Evolutionary conservation across 2,888 invertebrate species (phyloP), one percentile per base, ranked within the genome.

Genomic region (Drosophila mulleri): DNA sequence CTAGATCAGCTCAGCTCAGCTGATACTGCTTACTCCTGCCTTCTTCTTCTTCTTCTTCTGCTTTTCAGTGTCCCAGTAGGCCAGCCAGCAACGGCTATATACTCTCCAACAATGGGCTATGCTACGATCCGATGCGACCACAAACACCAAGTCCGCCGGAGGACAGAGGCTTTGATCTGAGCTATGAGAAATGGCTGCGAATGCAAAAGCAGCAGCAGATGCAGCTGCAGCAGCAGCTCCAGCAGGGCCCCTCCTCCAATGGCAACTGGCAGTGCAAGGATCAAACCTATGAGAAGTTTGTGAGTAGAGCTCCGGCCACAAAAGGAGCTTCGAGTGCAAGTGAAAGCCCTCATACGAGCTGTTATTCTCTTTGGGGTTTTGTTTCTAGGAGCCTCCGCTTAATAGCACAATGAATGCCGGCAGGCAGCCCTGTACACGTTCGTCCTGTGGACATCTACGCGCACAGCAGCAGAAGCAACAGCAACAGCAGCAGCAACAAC

Each of bases 351-450:
- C 29, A 60, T 60, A 14, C 44, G 18, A 16, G 14, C 18, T 50
- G 20, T 39, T 8, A 18, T n/a, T 44, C 41, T 44, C 26, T 57
- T 60, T 42, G 56, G 20, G 29, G 0, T 11, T n/a, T 48, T n/a
- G 16, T 2, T 50, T 32, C 53, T 66, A 81, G 81, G 57, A 79
- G 29, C 82, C 81, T 2, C 32, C 23, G 8, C 37, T 79, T 8
- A 82, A 81, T 61, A 81, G 82, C 69, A 79, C 81, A 3, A 77
- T 57, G 77, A 58, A 67, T 29, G 47, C 16, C 39, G 16, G 16
- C 56, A 8, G 29, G 45, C 18, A 4, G n/a, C 18, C 6, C 41
- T 29, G 50, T 12, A 23, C 2, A 4, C 56, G 29, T 23, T 0
- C 35, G 8, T 20, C 11, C 47, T 29, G 50, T 18, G 32, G 4